Evolutionary conservation across 2,113 vertebrate species (phyloP).

Genomic region (Ginglymostoma cirratum): DNA sequence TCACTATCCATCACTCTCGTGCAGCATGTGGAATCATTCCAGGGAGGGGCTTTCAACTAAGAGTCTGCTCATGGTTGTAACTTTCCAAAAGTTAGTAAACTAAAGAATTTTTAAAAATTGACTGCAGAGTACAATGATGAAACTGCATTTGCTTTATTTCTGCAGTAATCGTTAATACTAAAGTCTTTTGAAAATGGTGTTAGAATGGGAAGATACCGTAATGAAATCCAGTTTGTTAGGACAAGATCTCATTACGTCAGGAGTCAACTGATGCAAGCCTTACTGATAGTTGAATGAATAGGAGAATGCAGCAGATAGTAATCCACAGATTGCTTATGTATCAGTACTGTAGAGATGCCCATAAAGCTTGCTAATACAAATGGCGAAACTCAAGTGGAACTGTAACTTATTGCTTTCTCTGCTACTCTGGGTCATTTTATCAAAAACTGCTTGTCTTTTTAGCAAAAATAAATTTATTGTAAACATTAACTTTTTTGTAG

Average conservation of each 20-base stretch:
- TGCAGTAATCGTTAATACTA: background rate
- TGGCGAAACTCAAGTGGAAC: background rate
- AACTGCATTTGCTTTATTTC: background rate
- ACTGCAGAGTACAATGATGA: background rate
- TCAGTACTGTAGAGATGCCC: background rate
- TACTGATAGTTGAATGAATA: background rate
- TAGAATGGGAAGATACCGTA: background rate
- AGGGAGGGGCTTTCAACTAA: background rate
- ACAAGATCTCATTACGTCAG: background rate
- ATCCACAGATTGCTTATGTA: background rate
- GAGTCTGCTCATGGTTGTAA: background rate
- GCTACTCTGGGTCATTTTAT: background rate
- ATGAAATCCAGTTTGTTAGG: background rate
- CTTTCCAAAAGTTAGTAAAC: background rate
- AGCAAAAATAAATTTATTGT: background rate
- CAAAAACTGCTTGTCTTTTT: background rate
- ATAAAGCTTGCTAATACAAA: background rate
- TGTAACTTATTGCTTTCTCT: background rate
- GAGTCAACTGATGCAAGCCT: background rate
- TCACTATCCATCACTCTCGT: background rate
- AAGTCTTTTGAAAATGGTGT: background rate
- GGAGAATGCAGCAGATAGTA: background rate
- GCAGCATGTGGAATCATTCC: background rate
- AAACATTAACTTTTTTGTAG: background rate
- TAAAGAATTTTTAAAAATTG: background rate